A percentile compares a stretch with the other conserved stretches of the same genome.
These are phyloP conservation scores for Oryzaephilus surinamensis DNA, from an alignment of 1,140 invertebrate genomes.

Conservation along the genomic window DNA sequence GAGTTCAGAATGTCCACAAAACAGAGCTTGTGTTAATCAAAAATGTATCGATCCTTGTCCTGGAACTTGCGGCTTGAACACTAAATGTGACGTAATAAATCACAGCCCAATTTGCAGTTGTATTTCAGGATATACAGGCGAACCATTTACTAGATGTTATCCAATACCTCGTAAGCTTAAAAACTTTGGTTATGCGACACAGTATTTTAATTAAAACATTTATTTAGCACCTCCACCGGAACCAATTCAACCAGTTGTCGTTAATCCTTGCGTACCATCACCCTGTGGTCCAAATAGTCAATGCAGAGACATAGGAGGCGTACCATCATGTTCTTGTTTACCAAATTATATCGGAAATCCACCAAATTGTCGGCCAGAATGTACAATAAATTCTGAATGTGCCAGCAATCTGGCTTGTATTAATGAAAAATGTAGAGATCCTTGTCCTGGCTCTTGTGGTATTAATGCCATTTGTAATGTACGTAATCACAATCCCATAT, in stretches of 20 bases:
- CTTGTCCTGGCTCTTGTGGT: conserved; percentile 58
- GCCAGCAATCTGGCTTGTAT: conserved; percentile 48
- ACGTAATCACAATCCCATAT: conserved; percentile 51
- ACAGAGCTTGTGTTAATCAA: conserved; percentile 52
- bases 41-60: conserved; percentile 58
- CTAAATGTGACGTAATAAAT: conserved; percentile 54
- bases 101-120: conserved; percentile 65
- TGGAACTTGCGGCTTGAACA: conserved; percentile 52
- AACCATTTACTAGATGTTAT: conserved; percentile 61
- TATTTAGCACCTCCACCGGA: conserved; percentile 33
- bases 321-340: conserved; percentile 52
- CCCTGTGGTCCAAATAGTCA: conserved; percentile 61
- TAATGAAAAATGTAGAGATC: conserved; percentile 50
- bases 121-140: conserved; percentile 52
- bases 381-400: conserved; percentile 61
- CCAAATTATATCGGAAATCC: conserved; percentile 41
- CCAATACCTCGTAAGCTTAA: conserved; percentile 46
- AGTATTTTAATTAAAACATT: too few relatives aligned
- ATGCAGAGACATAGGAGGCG: conserved; percentile 50
- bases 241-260: conserved; percentile 21
- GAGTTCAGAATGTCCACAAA: conserved; percentile 52
- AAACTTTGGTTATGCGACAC: too few relatives aligned
- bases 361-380: conserved; percentile 54
- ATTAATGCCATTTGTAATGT: conserved; percentile 46
- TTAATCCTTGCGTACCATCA: conserved; percentile 60